Evolutionary conservation across 2,113 vertebrate species (phyloP), one percentile per base, ranked within the genome.

Genomic region (Otis tarda): DNA sequence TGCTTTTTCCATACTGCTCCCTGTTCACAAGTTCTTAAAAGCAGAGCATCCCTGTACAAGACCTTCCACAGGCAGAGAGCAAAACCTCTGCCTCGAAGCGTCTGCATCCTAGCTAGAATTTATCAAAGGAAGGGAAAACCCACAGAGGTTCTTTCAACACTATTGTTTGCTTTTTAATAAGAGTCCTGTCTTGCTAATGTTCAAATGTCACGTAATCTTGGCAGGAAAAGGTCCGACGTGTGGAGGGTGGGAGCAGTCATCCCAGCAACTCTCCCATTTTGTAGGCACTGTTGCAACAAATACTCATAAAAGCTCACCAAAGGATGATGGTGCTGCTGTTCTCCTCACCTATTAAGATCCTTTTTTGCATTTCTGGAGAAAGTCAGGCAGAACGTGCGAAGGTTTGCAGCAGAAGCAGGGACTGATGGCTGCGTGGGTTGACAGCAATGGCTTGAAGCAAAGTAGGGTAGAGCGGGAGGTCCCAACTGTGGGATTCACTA

Each of bases 401-500:
- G 17, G 33, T 43, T 18, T 18, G 4, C 12, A 55, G 53, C 17
- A 57, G 86, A 28, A 56, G 56, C 70, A 50, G 83, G 22, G 35
- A 4, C 21, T 0, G 1, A 19, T 43, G 61, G 43, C 69, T 47
- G 14, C 0, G 0, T 33, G 33, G 57, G 73, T 43, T 65, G 60
- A 7, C 43, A 71, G 63, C 59, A 63, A 13, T 47, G 71, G 31
- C 37, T 77, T 59, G 71, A 65, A 57, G 20, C 25, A 57, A 14
- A 30, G 24, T 7, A 50, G 31, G 27, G 9, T 37, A 10, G 35
- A 56, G 21, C 1, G 2, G 68, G 50, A 76, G 39, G 19, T 56
- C 17, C 43, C n/a, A 31, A 0, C 27, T 37, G 22, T 84, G 41
- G 64, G n/a, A 25, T 71, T 35, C 24, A 19, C 35, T 55, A 37